These are phyloP conservation scores for Parazoanthus swiftii DNA, from an alignment of 92 coral and sea anemone genomes.

Conservation along the genomic window DNA sequence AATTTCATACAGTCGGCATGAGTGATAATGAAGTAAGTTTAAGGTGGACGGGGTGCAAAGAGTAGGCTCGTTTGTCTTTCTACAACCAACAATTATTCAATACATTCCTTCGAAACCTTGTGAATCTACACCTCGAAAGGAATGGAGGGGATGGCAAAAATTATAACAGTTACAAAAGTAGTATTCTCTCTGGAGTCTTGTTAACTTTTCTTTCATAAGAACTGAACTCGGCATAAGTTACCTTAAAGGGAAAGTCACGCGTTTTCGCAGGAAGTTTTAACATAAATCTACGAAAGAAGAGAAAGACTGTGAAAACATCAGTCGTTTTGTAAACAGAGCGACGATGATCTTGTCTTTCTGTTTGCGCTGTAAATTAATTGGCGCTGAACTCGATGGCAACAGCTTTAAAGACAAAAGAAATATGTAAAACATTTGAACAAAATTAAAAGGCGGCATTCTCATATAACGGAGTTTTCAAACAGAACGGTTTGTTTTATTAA, in stretches of 20 bases:
- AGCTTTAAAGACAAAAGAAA: slow-evolving; percentile 7
- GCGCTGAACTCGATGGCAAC: slow-evolving; percentile 29
- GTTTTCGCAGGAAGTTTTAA: neutral
- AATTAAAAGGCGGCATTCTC: neutral
- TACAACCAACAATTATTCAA: too few relatives aligned
- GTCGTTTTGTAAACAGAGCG: neutral
- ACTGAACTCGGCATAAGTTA: neutral
- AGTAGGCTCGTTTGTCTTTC: neutral
- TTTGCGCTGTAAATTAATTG: slow-evolving; percentile 31
- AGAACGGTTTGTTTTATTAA: neutral
- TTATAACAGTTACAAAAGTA: neutral
- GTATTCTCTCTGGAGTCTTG: neutral
- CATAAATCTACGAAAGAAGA: neutral
- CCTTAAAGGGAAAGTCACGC: neutral
- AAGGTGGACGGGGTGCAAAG: too few relatives aligned
- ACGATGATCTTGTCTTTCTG: slow-evolving; percentile 25
- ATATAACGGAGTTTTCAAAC: neutral
- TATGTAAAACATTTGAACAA: slow-evolving; percentile 19
- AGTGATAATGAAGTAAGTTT: too few relatives aligned
- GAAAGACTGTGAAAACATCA: slow-evolving; percentile 3
- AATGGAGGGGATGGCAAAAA: neutral
- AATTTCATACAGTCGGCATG: too few relatives aligned
- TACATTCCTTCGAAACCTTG: slow-evolving; percentile 29
- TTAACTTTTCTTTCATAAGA: neutral
- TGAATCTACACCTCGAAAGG: neutral